Percentiles rank a stretch among this genome's conserved stretches.
Conservation (phyloP, 1,140 invertebrate species). For the Neotoxoptera formosana region DNA sequence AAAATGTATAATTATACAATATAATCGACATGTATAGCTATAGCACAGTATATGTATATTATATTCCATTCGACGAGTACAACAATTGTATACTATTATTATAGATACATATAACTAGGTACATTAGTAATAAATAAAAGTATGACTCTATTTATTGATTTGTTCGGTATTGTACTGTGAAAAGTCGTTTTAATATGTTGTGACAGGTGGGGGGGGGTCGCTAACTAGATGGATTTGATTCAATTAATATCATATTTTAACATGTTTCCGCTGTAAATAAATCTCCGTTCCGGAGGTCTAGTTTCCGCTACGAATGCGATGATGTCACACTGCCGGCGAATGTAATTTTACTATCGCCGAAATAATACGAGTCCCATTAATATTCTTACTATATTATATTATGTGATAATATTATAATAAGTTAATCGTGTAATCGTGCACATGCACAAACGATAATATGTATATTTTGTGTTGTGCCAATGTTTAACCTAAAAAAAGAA, state of each 20-base stretch:
- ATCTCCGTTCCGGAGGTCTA: neutral
- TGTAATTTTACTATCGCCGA: neutral
- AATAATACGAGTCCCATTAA: neutral
- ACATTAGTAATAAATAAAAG: neutral
- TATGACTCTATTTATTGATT: neutral
- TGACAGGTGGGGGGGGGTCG: neutral
- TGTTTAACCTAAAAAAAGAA: neutral
- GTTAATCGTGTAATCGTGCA: neutral
- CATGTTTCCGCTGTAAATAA: neutral
- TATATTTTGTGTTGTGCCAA: neutral
- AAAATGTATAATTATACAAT: neutral
- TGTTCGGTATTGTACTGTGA: neutral
- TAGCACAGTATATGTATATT: neutral
- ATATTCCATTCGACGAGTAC: neutral
- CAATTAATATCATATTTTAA: conserved; percentile 10
- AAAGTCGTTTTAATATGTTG: neutral
- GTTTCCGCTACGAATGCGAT: neutral
- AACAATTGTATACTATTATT: neutral
- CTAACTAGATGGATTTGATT: neutral
- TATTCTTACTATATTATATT: neutral
- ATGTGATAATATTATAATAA: neutral
- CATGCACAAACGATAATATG: neutral
- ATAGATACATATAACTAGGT: neutral
- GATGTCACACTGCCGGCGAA: neutral
- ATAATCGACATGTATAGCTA: neutral